Conservation (phyloP, 2,888 invertebrate genomes). For the Ligdia adustata region DNA sequence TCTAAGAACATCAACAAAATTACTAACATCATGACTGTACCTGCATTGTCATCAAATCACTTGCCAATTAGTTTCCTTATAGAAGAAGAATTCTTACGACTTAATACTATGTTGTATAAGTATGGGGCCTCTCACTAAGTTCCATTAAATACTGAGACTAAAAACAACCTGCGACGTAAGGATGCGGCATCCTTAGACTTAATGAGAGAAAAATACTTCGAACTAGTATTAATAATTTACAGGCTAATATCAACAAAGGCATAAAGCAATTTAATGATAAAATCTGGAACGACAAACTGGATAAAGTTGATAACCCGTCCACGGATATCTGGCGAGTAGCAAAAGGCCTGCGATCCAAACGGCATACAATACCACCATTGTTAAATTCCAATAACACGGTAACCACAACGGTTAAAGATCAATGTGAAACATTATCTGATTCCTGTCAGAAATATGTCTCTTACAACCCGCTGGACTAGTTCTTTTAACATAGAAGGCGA, state of each 20-base stretch:
- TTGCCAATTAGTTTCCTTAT: neutral
- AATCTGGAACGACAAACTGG: too few relatives aligned
- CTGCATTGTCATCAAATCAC: slow-evolving; percentile 1
- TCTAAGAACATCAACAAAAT: neutral
- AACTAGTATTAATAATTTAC: too few relatives aligned
- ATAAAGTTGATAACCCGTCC: too few relatives aligned
- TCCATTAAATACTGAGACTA: neutral
- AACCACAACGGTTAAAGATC: neutral
- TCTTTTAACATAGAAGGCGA: neutral
- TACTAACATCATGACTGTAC: neutral
- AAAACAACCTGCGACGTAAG: neutral
- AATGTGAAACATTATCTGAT: neutral
- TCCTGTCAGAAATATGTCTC: neutral
- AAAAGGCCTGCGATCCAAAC: neutral
- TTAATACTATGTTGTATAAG: neutral
- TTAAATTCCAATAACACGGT: neutral
- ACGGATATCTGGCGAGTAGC: neutral
- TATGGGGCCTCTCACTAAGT: neutral
- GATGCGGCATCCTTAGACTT: neutral
- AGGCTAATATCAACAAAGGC: neutral
- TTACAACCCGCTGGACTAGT: neutral
- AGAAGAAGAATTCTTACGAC: neutral
- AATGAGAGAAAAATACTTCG: too few relatives aligned
- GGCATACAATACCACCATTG: neutral
- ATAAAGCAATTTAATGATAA: too few relatives aligned